phyloP scores from a whole-genome alignment of 2,113 vertebrate species.

The Ariopsis seemanni region DNA sequence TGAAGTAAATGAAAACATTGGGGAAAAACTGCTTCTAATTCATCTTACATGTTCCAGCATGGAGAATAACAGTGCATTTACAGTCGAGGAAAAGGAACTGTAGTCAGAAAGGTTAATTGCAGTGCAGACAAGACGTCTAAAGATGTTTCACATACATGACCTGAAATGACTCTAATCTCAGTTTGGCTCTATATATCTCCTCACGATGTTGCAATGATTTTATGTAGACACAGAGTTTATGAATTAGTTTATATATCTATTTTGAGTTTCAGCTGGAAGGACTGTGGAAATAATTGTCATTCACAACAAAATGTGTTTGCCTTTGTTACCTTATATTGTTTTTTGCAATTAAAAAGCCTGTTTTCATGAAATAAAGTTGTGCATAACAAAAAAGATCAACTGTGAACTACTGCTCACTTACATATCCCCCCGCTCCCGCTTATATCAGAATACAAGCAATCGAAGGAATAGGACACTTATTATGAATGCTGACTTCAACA shows the following conservation, averaged over 20 bases:
- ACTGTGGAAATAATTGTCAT: background rate
- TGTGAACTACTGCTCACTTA: too few species aligned
- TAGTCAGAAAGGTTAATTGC: background rate
- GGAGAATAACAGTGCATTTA: slow-evolving; percentile 37
- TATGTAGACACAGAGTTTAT: background rate
- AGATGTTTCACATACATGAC: slow-evolving; percentile 1
- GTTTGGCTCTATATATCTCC: background rate
- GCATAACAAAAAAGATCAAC: background rate
- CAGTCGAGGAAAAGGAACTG: slow-evolving; percentile 17
- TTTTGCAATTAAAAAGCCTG: background rate
- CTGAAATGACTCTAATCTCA: background rate
- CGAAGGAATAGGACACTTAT: too few species aligned
- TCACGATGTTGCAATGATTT: background rate
- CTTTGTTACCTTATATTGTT: background rate
- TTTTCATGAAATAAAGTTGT: background rate
- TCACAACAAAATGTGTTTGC: background rate
- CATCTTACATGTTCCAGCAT: slow-evolving; percentile 52
- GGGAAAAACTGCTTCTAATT: background rate
- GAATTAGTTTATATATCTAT: background rate
- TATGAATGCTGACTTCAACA: too few species aligned
- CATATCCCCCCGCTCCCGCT: too few species aligned
- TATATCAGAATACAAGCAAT: too few species aligned
- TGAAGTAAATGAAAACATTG: background rate
- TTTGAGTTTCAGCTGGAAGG: background rate
- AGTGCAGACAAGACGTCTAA: background rate